A percentile compares a stretch with the other conserved stretches of the same genome.
These are phyloP conservation scores for Drosophila siamana DNA, from an alignment of 2,888 invertebrate species.

Conservation along the genomic window DNA sequence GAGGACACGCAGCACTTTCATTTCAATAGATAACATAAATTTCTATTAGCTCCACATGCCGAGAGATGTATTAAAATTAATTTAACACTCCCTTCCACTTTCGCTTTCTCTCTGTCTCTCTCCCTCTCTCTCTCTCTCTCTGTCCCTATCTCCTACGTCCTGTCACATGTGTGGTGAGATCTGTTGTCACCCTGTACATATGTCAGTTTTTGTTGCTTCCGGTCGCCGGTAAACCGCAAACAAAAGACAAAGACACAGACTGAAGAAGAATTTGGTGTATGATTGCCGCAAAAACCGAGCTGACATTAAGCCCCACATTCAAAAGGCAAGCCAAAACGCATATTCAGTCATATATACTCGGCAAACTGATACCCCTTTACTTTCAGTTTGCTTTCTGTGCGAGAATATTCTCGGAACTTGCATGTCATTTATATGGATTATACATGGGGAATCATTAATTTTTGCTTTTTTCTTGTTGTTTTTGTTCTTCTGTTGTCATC, in stretches of 20 bases:
- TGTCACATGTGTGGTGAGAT: neutral
- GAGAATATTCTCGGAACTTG: constrained; percentile 32
- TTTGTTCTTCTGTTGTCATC: constrained; percentile 28
- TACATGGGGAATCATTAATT: constrained; percentile 75
- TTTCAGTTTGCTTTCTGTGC: neutral
- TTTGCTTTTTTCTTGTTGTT: constrained; percentile 61
- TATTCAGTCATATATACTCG: constrained; percentile 23
- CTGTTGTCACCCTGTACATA: constrained; percentile 9
- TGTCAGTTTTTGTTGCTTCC: constrained; percentile 48
- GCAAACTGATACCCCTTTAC: constrained; percentile 34
- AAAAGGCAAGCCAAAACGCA: constrained; percentile 12
- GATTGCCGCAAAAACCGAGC: constrained; percentile 41
- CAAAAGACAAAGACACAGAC: constrained; percentile 38
- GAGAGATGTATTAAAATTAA: constrained; percentile 68
- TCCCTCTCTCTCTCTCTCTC: neutral
- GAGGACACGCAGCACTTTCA: constrained; percentile 20
- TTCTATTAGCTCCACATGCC: constrained; percentile 51
- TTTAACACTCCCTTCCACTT: constrained; percentile 24
- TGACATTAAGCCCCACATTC: constrained; percentile 54
- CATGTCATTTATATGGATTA: constrained; percentile 77
- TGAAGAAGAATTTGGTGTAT: constrained; percentile 37
- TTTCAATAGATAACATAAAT: constrained; percentile 61
- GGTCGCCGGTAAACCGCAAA: constrained; percentile 17
- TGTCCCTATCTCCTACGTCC: neutral
- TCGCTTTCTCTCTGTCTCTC: neutral